A percentile compares a stretch with the other conserved stretches of the same genome.
Conservation (phyloP, 2,113 vertebrate genomes). For the Gadus chalcogrammus region DNA sequence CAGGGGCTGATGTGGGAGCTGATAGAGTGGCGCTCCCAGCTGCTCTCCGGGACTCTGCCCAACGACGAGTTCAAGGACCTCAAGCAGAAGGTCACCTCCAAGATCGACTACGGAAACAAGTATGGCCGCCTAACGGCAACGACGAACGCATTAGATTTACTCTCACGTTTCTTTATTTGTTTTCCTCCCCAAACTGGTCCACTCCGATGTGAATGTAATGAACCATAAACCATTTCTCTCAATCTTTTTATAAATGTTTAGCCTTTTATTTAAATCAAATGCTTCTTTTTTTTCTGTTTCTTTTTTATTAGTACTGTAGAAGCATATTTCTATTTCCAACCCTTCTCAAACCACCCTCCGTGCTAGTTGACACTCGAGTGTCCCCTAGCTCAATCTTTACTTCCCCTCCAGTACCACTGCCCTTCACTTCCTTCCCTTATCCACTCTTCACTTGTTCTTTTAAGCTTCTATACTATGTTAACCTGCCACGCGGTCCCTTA, state of each 20-base stretch:
- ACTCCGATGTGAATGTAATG: too few species aligned
- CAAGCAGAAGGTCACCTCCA: conserved; percentile 97
- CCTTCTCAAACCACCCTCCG: neutral
- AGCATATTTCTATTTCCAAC: too few species aligned
- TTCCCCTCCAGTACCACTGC: neutral
- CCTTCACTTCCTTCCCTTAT: conserved; percentile 6
- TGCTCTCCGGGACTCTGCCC: conserved; percentile 92
- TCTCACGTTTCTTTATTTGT: too few species aligned
- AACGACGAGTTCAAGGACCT: conserved; percentile 96
- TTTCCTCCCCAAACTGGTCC: too few species aligned
- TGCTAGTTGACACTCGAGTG: neutral
- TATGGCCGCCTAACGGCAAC: conserved; percentile 45
- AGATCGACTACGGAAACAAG: conserved; percentile 98
- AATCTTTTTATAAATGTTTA: too few species aligned
- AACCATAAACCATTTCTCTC: too few species aligned
- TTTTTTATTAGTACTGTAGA: too few species aligned
- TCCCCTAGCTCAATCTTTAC: neutral
- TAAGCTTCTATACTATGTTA: too few species aligned
- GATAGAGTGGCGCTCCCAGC: conserved; percentile 97
- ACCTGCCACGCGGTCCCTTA: too few species aligned
- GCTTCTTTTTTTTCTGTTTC: too few species aligned
- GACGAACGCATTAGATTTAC: too few species aligned
- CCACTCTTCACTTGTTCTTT: neutral
- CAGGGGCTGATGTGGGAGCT: conserved; percentile 91
- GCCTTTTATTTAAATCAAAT: too few species aligned